phyloP scores from a whole-genome alignment of 2,113 vertebrate species.

The Blennius ocellaris region DNA sequence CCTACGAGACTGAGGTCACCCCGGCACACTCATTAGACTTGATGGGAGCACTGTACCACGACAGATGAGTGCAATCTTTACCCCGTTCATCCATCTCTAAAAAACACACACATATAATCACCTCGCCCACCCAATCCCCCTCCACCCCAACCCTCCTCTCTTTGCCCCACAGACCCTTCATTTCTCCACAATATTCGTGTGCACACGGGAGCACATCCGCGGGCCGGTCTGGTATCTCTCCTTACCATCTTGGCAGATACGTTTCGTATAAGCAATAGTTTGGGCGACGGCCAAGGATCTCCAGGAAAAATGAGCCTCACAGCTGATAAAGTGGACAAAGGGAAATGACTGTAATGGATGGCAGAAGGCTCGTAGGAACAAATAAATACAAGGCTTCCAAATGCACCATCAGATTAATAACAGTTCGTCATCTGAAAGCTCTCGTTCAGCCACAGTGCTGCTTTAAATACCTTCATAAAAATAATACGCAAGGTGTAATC shows the following conservation, averaged over 20 bases:
- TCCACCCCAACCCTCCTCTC: conserved; percentile 16
- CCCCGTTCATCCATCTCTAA: conserved; percentile 80
- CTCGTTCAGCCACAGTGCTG: conserved; percentile 50
- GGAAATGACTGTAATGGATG: conserved; percentile 67
- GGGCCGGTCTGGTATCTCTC: conserved; percentile 14
- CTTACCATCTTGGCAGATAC: conserved; percentile 44
- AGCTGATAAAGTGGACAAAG: conserved; percentile 66
- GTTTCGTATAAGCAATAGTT: conserved; percentile 26
- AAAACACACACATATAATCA: conserved; percentile 77
- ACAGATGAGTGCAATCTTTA: conserved; percentile 80
- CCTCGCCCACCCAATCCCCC: conserved; percentile 36
- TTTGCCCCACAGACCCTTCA: conserved; percentile 43
- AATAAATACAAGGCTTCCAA: conserved; percentile 57
- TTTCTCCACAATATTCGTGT: conserved; percentile 40
- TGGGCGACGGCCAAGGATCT: conserved; percentile 59
- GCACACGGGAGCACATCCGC: conserved; percentile 13
- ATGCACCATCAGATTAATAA: conserved; percentile 56
- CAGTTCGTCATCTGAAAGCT: conserved; percentile 49
- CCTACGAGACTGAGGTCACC: conserved; percentile 80
- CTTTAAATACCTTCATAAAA: conserved; percentile 70
- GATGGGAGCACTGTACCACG: conserved; percentile 75
- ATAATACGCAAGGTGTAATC: conserved; percentile 58
- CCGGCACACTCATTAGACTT: conserved; percentile 79
- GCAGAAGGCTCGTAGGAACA: conserved; percentile 51
- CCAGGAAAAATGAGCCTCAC: conserved; percentile 59